Base-by-base conservation (phyloP, 2,797 vertebrate genomes). In the Lerista edwardsae region DNA sequence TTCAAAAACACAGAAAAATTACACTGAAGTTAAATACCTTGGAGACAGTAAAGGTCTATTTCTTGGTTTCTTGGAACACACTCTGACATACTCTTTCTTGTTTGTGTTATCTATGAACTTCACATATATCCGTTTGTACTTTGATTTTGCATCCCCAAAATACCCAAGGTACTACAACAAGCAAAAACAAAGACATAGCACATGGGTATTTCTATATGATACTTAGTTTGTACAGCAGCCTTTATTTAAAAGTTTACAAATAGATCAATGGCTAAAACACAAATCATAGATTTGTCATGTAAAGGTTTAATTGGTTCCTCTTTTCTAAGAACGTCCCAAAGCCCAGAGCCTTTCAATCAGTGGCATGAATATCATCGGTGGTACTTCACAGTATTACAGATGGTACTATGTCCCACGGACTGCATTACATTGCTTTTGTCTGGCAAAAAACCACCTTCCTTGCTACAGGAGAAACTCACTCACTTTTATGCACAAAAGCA, bases 31-130 rank as follows among this genome's bases (percentile, higher is more conserved):
- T 39, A 92, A 92, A 91, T 97, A 99, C 99, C 98, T 98, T 88
- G 98, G 92, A 36, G 97, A 96, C 88, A 97, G 98, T 92, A 98
- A 96, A 65, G 97, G 97, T 84, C 98, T 99, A 95, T 96, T 98
- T 91, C 97, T 97, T 77, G 99, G 99, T 90, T 98, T 99, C 93
- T 97, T 97, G 92, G 97, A 99, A 93, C 99, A 99, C 31, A 99
- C 98, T 90, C 99, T 96, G 55, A 99, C 98, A 85, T 99, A 99
- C 3, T 99, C 99, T 94, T 98, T 98, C 96, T 99, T 99, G 96
- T 99, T 99, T 85, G 98, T 96, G 3, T 98, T 99, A 96, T 99
- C 99, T 92, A 99, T 96, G 93, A 99, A 99, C 92, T 99, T 99
- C 88, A 99, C 98, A 77, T 99, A 99, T 11, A 99, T 98, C 91